Evolutionary conservation across 2,113 vertebrate genomes (phyloP), one percentile per base, ranked within the genome.

Genomic region (Phrynosoma blainvillii): DNA sequence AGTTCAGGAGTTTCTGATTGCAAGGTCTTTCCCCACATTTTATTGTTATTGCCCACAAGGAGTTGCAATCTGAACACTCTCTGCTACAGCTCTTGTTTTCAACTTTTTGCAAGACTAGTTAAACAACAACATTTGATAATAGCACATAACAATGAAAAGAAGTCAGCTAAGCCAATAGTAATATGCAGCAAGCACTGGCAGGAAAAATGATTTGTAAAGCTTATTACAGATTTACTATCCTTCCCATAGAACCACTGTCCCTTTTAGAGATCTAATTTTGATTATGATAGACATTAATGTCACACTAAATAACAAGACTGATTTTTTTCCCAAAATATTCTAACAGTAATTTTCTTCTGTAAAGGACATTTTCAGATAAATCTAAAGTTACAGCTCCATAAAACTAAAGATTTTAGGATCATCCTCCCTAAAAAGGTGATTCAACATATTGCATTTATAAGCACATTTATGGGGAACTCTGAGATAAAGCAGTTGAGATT

Each of bases 1-100:
- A 96, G 93, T 80, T 93, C 92, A 74, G 76, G 92, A 95, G 91
- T 93, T 92, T 89, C 93, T 87, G 77, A 95, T 87, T 84, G 70
- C 80, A 90, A 87, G 82, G 81, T 75, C 90, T 94, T 86, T 91
- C 70, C 70, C 76, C 4, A 54, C 90, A 86, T 70, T 91, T 94
- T 95, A 86, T 89, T 92, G 94, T 3, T 70, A 74, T 52, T 56
- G 92, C 80, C 74, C 79, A 86, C 81, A 90, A 87, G 78, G 52
- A 85, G 59, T 74, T 79, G 0, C 23, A 10, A 74, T 78, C 74
- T 84, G 88, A 40, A 56, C 6, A 79, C 84, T 93, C 52, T 73
- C 71, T 83, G 81, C 36, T n/a, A 56, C 4, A 86, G 65, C 80
- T 84, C 81, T 6, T 84, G 80, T 32, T 88, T 91, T 68, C 79